Evolutionary conservation across 2,113 vertebrate genomes (phyloP).

Genomic region (Hepsetus odoe): DNA sequence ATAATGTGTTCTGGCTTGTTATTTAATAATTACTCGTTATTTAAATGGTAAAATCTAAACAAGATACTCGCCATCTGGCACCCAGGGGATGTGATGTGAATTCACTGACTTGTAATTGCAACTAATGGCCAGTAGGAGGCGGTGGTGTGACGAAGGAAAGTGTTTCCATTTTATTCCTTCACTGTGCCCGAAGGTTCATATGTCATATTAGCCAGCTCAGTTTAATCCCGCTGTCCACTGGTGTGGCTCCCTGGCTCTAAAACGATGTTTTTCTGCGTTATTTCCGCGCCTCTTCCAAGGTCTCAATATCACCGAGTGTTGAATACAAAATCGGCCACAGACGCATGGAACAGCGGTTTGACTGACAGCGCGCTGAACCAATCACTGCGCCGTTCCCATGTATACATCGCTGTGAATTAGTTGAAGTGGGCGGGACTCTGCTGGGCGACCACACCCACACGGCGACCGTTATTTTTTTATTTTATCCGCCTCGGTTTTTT

Average conservation of each 20-base stretch:
- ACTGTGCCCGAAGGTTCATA: not conserved
- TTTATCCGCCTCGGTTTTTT: not conserved
- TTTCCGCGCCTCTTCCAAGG: too few relatives aligned
- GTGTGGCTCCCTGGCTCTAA: not conserved
- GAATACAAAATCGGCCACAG: not conserved
- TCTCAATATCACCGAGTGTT: too few relatives aligned
- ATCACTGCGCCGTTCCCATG: constrained; percentile 36
- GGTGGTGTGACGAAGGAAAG: not conserved
- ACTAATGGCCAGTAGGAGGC: not conserved
- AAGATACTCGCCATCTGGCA: not conserved
- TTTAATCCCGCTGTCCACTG: not conserved
- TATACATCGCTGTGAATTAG: constrained; percentile 39
- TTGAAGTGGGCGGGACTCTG: constrained; percentile 37
- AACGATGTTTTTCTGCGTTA: too few relatives aligned
- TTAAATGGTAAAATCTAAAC: not conserved
- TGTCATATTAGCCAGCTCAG: too few relatives aligned
- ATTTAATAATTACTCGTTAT: not conserved
- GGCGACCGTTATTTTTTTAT: not conserved
- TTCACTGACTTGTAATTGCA: not conserved
- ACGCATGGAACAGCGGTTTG: constrained; percentile 2
- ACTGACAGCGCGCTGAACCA: constrained; percentile 35
- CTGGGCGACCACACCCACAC: not conserved
- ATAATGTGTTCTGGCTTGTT: not conserved
- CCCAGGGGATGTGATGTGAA: not conserved
- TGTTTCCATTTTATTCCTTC: not conserved